Percentiles rank a stretch among this genome's conserved stretches.
Evolutionary conservation across 2,888 invertebrate species (phyloP).

Genomic region (Cecidostiba fungosa): DNA sequence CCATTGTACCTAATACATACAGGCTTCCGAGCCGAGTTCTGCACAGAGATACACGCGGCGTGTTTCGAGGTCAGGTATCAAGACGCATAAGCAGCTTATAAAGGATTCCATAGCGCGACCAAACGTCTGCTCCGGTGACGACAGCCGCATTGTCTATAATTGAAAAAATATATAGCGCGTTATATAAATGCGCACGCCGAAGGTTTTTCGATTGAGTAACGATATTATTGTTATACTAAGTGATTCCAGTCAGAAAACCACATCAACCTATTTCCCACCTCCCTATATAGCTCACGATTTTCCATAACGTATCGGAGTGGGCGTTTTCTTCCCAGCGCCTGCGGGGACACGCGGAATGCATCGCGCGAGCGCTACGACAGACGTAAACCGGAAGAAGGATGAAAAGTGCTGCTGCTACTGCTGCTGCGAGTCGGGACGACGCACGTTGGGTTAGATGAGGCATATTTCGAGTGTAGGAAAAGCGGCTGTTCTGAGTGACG

Average conservation of each 20-base stretch:
- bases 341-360: constrained; percentile 26
- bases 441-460: constrained; percentile 1
- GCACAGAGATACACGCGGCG: neutral
- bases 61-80: constrained; percentile 4
- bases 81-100: neutral
- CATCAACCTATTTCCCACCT: neutral
- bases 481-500: neutral
- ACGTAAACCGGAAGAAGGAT: constrained; percentile 7
- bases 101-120: neutral
- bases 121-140: neutral
- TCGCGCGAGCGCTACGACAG: neutral
- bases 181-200: no score
- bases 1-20: neutral
- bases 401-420: constrained; percentile 10
- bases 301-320: no score
- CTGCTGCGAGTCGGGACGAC: neutral
- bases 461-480: constrained; percentile 15
- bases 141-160: neutral
- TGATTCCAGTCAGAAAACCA: no score
- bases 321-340: constrained; percentile 23
- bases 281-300: neutral
- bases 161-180: neutral
- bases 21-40: neutral
- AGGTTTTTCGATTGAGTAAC: no score
- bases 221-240: no score